Evolutionary conservation across 2,888 invertebrate genomes (phyloP), one percentile per base, ranked within the genome.

Genomic region (Seira sanloemensis): DNA sequence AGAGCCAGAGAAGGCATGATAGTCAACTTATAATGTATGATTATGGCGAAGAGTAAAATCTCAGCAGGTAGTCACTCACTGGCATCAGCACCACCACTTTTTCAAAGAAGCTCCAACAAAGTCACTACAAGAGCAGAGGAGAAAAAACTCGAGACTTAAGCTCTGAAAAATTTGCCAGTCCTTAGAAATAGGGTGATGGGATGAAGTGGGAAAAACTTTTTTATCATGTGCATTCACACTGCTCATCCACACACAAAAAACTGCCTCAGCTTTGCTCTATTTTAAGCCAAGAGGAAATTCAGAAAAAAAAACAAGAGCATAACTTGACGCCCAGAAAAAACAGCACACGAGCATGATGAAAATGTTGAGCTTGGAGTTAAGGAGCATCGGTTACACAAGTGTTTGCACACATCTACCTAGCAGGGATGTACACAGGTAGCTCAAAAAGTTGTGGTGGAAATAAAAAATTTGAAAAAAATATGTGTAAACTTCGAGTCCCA

Each of bases 1-100:
- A 62, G 62, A 62, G 21, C 19, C 23, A 62, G 62, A 62, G 23
- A 62, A n/a, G n/a, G 62, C 62, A 21, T 21, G 21, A 19, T 62
- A n/a, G 7, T 62, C 9, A 62, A 62, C 62, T 62, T 62, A 21
- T 62, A 62, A 46, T 65, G 27, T 24, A 50, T 71, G 23, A n/a
- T 21, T 58, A 54, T 68, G 25, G 46, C 19, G 68, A 68, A 65
- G 26, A 24, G 19, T 74, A 79, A 84, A 84, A 84, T 84, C 84
- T 65, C 78, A 84, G 84, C 78, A 84, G 84, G 84, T 84, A 84
- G 75, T 71, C 84, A 58, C 27, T 26, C 62, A 62, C 62, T 62
- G 16, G 21, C 21, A n/a, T n/a, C n/a, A n/a, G n/a, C n/a, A n/a
- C n/a, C 23, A 21, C 62, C 7, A n/a, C 62, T 62, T 62, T 62